Evolutionary conservation across 1,140 invertebrate species (phyloP).

Genomic region (Melitaea cinxia): DNA sequence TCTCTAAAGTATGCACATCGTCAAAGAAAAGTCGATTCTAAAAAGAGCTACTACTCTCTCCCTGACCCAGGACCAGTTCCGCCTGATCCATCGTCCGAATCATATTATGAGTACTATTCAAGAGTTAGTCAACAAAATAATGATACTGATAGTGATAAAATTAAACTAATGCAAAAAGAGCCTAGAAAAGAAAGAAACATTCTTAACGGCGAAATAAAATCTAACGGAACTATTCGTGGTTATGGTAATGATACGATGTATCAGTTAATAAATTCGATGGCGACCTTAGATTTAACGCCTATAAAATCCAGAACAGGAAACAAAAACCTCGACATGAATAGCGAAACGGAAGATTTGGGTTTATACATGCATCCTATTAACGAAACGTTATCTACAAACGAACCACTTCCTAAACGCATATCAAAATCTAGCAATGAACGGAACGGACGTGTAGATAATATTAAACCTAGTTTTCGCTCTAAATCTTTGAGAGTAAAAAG

Average conservation of each 20-base stretch:
- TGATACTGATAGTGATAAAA: conserved; percentile 76
- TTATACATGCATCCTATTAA: conserved; percentile 74
- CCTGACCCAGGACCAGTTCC: conserved; percentile 71
- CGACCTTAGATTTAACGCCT: conserved; percentile 71
- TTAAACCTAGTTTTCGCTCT: conserved; percentile 75
- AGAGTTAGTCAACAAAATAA: conserved; percentile 80
- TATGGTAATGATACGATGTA: conserved; percentile 71
- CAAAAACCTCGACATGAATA: conserved; percentile 60
- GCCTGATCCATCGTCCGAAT: conserved; percentile 75
- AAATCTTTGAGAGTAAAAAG: conserved; percentile 80
- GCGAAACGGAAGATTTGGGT: conserved; percentile 72
- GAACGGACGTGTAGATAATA: conserved; percentile 67
- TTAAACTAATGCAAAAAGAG: conserved; percentile 69
- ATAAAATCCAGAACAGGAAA: conserved; percentile 65
- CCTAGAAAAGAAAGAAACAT: conserved; percentile 54
- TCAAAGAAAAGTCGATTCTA: conserved; percentile 73
- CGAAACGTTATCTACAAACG: conserved; percentile 71
- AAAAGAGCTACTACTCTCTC: conserved; percentile 70
- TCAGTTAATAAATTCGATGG: conserved; percentile 76
- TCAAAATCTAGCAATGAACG: conserved; percentile 62
- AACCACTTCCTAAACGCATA: conserved; percentile 70
- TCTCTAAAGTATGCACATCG: conserved; percentile 79
- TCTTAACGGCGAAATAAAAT: conserved; percentile 44
- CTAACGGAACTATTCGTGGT: conserved; percentile 50
- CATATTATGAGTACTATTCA: conserved; percentile 80